Percentiles rank a stretch among this genome's conserved stretches.
Conservation (phyloP, 2,888 invertebrate genomes). For the Amiota minor region DNA sequence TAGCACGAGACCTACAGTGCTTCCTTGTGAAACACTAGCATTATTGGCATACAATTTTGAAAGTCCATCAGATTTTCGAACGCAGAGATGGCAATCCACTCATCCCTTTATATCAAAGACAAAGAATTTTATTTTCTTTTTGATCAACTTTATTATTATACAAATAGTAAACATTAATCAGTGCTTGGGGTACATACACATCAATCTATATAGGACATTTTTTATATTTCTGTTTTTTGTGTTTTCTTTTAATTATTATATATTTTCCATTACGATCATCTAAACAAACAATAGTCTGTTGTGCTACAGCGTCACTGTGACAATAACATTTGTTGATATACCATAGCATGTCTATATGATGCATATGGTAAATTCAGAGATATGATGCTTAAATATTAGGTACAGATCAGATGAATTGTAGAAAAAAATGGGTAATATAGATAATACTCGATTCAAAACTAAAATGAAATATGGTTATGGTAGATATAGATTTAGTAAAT, state of each 20-base stretch:
- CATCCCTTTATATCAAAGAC: no score
- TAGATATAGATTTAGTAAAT: no score
- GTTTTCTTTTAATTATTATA: no score
- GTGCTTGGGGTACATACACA: constrained; percentile 20
- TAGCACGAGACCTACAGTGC: no score
- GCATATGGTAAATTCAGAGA: neutral
- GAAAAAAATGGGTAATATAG: neutral
- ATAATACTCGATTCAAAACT: constrained; percentile 10
- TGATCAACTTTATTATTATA: no score
- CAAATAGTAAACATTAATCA: neutral
- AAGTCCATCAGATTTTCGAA: no score
- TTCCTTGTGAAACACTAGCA: no score
- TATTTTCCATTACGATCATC: constrained; percentile 6
- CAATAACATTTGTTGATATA: neutral
- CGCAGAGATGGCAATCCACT: no score
- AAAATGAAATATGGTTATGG: no score
- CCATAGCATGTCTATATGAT: no score
- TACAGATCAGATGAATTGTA: neutral
- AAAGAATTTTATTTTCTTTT: no score
- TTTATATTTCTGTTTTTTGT: neutral
- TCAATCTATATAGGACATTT: constrained; percentile 19
- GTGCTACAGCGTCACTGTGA: neutral
- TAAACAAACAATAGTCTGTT: constrained; percentile 11
- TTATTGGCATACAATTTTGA: no score
- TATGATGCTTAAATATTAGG: neutral